Evolutionary conservation across 2,797 vertebrate species (phyloP).

Genomic region (Dicrostonyx torquatus): DNA sequence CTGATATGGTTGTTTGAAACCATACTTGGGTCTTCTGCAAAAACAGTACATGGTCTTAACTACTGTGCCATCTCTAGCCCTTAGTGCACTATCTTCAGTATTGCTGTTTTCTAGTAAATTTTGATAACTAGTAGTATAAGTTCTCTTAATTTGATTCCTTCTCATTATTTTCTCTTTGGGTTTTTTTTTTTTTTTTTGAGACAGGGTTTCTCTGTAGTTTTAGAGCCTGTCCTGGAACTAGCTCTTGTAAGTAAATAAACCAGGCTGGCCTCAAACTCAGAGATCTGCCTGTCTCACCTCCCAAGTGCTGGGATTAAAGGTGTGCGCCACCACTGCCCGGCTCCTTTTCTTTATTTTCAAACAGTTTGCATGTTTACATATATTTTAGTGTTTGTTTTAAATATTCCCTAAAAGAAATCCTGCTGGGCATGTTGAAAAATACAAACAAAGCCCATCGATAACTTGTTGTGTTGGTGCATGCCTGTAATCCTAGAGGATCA

Average conservation of each 20-base stretch:
- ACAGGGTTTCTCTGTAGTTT: too few relatives aligned
- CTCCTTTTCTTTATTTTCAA: conserved; percentile 57
- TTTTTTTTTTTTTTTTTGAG: too few relatives aligned
- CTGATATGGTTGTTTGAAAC: neutral
- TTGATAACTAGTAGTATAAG: neutral
- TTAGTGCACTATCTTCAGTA: neutral
- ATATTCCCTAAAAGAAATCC: conserved; percentile 7
- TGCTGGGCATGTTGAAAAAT: neutral
- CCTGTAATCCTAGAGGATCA: neutral
- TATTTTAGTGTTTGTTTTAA: conserved; percentile 45
- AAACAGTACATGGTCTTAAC: neutral
- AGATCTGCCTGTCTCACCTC: too few relatives aligned
- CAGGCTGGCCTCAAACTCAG: too few relatives aligned
- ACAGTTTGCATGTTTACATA: conserved; percentile 23
- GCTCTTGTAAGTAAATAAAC: too few relatives aligned
- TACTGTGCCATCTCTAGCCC: neutral
- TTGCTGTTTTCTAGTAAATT: conserved; percentile 17
- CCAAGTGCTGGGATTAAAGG: too few relatives aligned
- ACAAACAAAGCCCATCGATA: neutral
- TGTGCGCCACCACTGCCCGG: fast-evolving
- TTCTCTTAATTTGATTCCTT: conserved; percentile 23
- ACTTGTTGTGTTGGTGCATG: neutral
- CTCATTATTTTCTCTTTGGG: conserved; percentile 60
- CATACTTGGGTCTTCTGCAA: neutral
- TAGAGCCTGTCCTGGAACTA: too few relatives aligned